phyloP scores from a whole-genome alignment of 2,113 vertebrate species.

The Beaufortia kweichowensis region DNA sequence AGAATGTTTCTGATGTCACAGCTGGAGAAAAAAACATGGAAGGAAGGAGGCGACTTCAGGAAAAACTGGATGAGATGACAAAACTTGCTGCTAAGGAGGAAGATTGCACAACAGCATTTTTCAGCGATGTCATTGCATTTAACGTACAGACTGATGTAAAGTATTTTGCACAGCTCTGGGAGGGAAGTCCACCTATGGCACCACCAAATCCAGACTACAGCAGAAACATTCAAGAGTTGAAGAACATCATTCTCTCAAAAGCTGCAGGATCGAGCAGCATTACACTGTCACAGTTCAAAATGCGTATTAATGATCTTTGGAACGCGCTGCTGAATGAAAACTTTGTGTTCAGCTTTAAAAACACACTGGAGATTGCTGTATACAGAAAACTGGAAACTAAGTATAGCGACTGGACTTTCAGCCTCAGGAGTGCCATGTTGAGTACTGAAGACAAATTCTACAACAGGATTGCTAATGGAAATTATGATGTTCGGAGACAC shows the following conservation, averaged over 20 bases:
- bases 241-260: constrained; percentile 31
- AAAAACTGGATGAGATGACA: not conserved
- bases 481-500: not conserved
- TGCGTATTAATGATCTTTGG: constrained; percentile 61
- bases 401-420: constrained; percentile 4
- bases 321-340: constrained; percentile 54
- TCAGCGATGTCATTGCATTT: constrained; percentile 51
- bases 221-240: constrained; percentile 50
- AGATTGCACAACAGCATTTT: constrained; percentile 51
- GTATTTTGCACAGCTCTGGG: too few relatives aligned
- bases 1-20: not conserved
- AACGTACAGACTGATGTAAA: too few relatives aligned
- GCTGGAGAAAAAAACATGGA: not conserved
- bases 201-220: constrained; percentile 53
- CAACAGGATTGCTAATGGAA: constrained; percentile 58
- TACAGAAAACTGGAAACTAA: constrained; percentile 60
- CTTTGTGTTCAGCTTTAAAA: constrained; percentile 74
- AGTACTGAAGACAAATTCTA: constrained; percentile 58
- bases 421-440: constrained; percentile 58
- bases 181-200: constrained; percentile 58
- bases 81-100: constrained; percentile 63
- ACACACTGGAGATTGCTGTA: constrained; percentile 61
- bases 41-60: not conserved
- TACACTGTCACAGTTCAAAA: constrained; percentile 63
- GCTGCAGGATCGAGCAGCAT: constrained; percentile 14